A percentile compares a stretch with the other conserved stretches of the same genome.
phyloP scores from a whole-genome alignment of 2,888 invertebrate genomes.

The Operophtera brumata region DNA sequence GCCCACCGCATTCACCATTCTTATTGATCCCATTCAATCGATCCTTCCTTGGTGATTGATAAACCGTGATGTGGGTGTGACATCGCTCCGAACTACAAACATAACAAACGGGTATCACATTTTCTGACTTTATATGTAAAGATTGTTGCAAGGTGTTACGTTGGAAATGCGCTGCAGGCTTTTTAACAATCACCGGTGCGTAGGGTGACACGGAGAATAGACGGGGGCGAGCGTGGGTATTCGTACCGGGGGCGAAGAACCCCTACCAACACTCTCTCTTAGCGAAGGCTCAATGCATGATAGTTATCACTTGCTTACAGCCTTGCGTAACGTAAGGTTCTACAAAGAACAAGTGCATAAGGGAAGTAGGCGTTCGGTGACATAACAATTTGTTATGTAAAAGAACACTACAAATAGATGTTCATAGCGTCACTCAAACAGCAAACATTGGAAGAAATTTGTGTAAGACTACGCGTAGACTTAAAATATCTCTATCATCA shows the following conservation, averaged over 20 bases:
- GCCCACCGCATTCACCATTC: slow-evolving; percentile 70
- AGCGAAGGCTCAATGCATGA: slow-evolving; percentile 8
- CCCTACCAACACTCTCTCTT: slow-evolving; percentile 32
- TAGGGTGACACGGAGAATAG: slow-evolving; percentile 45
- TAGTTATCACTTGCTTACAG: slow-evolving; percentile 17
- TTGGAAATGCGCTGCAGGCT: slow-evolving; percentile 27
- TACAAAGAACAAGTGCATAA: slow-evolving; percentile 23
- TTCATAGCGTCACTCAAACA: background rate
- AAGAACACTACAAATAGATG: background rate
- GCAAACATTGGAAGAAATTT: background rate
- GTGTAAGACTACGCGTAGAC: background rate
- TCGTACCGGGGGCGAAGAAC: slow-evolving; percentile 44
- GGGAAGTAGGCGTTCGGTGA: slow-evolving; percentile 6
- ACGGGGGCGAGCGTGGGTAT: slow-evolving; percentile 47
- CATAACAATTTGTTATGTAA: slow-evolving; percentile 5
- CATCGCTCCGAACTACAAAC: slow-evolving; percentile 43
- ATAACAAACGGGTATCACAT: slow-evolving; percentile 35
- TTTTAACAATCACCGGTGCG: slow-evolving; percentile 39
- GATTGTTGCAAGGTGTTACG: slow-evolving; percentile 31
- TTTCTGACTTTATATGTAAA: slow-evolving; percentile 29
- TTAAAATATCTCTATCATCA: slow-evolving; percentile 18
- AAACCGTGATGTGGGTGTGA: slow-evolving; percentile 66
- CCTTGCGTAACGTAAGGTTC: slow-evolving; percentile 40
- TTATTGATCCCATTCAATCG: slow-evolving; percentile 74
- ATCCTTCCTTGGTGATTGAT: slow-evolving; percentile 77